Evolutionary conservation across 1,140 invertebrate genomes (phyloP).

Genomic region (Phortica variegata): DNA sequence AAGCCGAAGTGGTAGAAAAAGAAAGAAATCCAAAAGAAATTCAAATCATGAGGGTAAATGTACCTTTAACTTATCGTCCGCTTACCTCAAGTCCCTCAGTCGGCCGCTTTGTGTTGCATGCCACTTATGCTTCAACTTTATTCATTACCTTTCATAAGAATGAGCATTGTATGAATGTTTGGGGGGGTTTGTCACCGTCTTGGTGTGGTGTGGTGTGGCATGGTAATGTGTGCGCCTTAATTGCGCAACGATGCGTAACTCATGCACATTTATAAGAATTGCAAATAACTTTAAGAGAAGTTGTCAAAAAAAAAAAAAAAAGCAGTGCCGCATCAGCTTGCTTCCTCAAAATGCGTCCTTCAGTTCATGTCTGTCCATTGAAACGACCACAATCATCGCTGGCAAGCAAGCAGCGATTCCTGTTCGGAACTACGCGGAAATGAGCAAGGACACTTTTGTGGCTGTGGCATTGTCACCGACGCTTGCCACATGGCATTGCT

Average conservation of each 20-base stretch:
- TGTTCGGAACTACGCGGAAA: constrained; percentile 9
- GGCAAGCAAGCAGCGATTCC: constrained; percentile 30
- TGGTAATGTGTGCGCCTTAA: constrained; percentile 15
- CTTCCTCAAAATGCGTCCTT: constrained; percentile 22
- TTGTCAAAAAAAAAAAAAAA: constrained; percentile 20
- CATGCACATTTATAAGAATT: constrained; percentile 53
- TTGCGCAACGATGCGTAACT: constrained; percentile 49
- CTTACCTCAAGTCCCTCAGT: background rate
- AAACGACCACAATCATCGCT: constrained; percentile 4
- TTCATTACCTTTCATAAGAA: constrained; percentile 37
- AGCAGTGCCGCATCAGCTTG: background rate
- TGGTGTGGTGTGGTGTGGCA: background rate
- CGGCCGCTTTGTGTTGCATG: constrained; percentile 6
- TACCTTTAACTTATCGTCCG: constrained; percentile 27
- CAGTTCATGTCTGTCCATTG: background rate
- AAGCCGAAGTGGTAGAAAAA: constrained; percentile 12
- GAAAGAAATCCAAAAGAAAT: constrained; percentile 10
- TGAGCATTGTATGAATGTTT: too few species aligned
- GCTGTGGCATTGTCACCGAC: constrained; percentile 10
- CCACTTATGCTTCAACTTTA: constrained; percentile 31
- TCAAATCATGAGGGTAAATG: constrained; percentile 33
- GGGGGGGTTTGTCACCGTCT: constrained; percentile 3
- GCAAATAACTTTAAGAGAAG: constrained; percentile 53
- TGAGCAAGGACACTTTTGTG: constrained; percentile 39
- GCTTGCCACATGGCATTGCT: constrained; percentile 8